These are phyloP conservation scores for Steatocranus sp. DNA, from an alignment of 2,797 vertebrate genomes.

Conservation along the genomic window DNA sequence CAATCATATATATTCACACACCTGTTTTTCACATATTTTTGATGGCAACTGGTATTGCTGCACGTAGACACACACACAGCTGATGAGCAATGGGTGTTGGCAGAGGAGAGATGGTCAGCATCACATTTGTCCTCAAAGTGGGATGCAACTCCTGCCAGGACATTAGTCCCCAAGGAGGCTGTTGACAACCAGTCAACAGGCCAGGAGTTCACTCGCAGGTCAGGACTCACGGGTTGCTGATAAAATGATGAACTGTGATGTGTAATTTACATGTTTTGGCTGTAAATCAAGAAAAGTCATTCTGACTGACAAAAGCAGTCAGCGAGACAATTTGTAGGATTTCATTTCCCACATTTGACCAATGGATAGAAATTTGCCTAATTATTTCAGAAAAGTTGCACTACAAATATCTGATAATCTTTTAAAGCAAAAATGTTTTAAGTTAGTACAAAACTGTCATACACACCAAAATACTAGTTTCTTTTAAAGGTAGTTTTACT, in stretches of 20 bases:
- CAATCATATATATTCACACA: background rate
- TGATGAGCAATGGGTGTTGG: constrained; percentile 15
- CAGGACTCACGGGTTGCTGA: background rate
- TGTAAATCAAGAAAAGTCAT: background rate
- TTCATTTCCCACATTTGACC: background rate
- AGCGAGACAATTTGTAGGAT: background rate
- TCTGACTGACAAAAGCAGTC: background rate
- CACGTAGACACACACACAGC: background rate
- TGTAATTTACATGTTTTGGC: constrained; percentile 10
- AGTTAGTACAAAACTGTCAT: background rate
- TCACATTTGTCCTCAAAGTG: constrained; percentile 12
- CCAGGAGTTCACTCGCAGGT: constrained; percentile 37
- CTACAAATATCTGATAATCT: background rate
- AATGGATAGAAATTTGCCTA: background rate
- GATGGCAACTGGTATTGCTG: background rate
- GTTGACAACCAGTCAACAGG: constrained; percentile 57
- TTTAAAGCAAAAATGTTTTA: background rate
- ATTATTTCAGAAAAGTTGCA: background rate
- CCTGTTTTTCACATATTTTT: background rate
- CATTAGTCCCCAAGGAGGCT: constrained; percentile 14
- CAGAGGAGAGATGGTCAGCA: background rate
- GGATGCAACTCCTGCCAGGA: constrained; percentile 12
- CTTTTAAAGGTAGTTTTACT: background rate
- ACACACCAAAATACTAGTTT: background rate
- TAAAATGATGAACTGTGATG: constrained; percentile 6